Evolutionary conservation across 1,140 invertebrate genomes (phyloP), one percentile per base, ranked within the genome.

Genomic region (Rhizoglyphus robini): DNA sequence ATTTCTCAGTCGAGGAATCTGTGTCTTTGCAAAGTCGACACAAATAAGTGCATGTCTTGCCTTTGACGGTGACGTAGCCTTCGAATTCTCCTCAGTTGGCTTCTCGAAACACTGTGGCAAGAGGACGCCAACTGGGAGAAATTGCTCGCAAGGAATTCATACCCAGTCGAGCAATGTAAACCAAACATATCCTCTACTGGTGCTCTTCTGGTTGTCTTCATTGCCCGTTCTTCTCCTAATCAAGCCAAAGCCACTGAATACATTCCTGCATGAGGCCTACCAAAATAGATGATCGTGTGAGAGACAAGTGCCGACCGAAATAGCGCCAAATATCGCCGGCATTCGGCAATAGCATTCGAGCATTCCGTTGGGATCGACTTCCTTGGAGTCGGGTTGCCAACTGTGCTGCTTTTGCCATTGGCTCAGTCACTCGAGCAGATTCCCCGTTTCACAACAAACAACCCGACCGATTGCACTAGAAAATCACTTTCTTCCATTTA

Each of bases 31-130:
- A n/a, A n/a, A n/a, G n/a, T n/a, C 51, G 51, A 54, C 20, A 8
- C 51, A 54, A 54, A 54, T 54, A 54, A 54, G 51, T 54, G 51
- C 51, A 54, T 54, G 51, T 54, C 51, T 54, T 54, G 23, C 23
- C 23, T 23, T 54, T 5, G 23, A 41, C 18, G 36, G 36, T 41
- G 36, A 41, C 36, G 36, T 41, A 8, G 36, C 8, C 36, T 41
- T 18, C 51, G 15, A 27, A 25, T 54, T 54, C 51, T 54, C 36
- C 36, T 11, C 36, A 41, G 18, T 18, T 41, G 36, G 36, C 36
- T 11, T 11, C 36, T 11, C 36, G 8, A 41, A 11, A 8, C 8
- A 41, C 36, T 11, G 36, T 8, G 36, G 8, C 8, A 18, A 18
- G 36, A 41, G 8, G 36, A 41, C 36, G 36, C 36, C 36, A 41